phyloP scores from a whole-genome alignment of 2,113 vertebrate genomes.

The Vombatus ursinus region DNA sequence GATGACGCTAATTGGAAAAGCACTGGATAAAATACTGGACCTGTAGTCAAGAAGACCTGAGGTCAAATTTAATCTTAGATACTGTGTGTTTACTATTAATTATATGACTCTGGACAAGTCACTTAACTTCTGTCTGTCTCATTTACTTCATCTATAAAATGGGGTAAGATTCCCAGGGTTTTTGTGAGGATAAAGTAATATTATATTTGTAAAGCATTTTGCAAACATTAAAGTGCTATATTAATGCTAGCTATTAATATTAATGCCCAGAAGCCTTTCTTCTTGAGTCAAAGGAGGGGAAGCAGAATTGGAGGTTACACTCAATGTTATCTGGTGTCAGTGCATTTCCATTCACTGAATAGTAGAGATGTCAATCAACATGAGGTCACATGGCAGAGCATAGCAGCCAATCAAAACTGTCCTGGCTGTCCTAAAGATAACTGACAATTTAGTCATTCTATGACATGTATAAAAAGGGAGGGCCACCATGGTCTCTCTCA shows the following conservation, averaged over 20 bases:
- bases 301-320: not conserved
- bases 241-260: not conserved
- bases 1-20: not conserved
- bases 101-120: not conserved
- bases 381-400: not conserved
- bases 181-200: not conserved
- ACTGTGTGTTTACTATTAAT: not conserved
- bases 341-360: not conserved
- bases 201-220: not conserved
- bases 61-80: not conserved
- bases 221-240: not conserved
- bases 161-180: not conserved
- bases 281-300: not conserved
- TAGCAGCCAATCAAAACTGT: not conserved
- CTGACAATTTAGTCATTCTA: not conserved
- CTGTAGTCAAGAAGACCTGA: not conserved
- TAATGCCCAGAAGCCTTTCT: not conserved
- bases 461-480: not conserved
- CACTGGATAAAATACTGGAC: not conserved
- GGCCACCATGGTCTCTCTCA: not conserved
- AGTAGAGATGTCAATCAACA: not conserved
- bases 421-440: not conserved
- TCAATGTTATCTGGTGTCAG: not conserved
- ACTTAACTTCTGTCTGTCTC: not conserved
- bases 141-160: not conserved